Evolutionary conservation across 2,113 vertebrate species (phyloP), one percentile per base, ranked within the genome.

Genomic region (Actenoides lindsayi): DNA sequence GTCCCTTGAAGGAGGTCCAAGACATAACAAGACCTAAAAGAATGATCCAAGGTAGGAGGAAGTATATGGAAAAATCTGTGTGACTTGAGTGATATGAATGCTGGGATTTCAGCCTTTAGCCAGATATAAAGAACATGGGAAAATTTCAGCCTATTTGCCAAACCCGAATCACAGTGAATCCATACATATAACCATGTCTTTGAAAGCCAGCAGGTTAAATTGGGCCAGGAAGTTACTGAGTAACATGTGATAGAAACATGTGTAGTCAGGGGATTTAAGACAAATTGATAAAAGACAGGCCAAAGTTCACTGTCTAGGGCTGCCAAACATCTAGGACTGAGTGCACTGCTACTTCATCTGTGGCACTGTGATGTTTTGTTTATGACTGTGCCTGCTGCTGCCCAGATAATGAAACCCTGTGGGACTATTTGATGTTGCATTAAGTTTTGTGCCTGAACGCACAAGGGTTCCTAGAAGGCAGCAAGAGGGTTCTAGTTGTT

Each of bases 401-500:
- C 63, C 44, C 67, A 83, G 51, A 74, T 51, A 87, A 75, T 85
- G 33, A 91, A 94, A 85, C 9, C 78, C 53, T 60, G 53, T 69
- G 67, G 62, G 70, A 89, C 35, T 13, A 76, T 85, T 64, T 90
- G 39, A 73, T 53, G 70, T 50, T 60, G 27, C 50, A 76, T 64
- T 64, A 87, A 51, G 37, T 91, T 93, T 85, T 19, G 48, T 85
- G 67, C 39, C 59, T 87, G 82, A 94, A 90, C 25, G 17, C 39
- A 12, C 30, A 60, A 79, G 65, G 31, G 57, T 70, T 62, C 46
- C 59, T 70, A 75, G 77, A 89, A 84, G 28, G 62, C 60, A 94
- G 56, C 31, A 84, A 78, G 41, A 82, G 12, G 8, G 44, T 79
- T 87, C n/a, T n/a, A 51, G 39, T 41, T 92, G 65, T 51, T 89